These are phyloP conservation scores for Pseudois nayaur DNA, from an alignment of 2,113 vertebrate species.

Conservation along the genomic window DNA sequence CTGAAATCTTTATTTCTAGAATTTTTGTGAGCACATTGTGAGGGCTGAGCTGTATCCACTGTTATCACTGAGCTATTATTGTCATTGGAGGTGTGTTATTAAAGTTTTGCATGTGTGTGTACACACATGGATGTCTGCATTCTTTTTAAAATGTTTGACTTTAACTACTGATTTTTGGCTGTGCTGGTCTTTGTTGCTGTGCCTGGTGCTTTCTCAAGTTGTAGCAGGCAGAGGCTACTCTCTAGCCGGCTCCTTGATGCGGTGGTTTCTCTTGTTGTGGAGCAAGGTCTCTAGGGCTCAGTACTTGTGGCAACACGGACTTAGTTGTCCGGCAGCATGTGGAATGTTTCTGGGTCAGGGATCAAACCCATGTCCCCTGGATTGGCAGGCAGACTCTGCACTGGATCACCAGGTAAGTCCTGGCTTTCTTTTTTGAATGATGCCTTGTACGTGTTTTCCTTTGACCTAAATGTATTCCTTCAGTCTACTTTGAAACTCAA, in stretches of 20 bases:
- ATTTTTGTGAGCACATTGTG: conserved; percentile 24
- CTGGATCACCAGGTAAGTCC: neutral
- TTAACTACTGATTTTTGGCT: neutral
- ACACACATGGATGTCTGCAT: neutral
- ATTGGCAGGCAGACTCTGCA: neutral
- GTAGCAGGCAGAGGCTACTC: neutral
- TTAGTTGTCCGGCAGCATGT: neutral
- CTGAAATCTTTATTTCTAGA: conserved; percentile 53
- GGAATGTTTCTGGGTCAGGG: neutral
- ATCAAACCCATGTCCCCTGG: neutral
- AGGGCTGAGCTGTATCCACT: conserved; percentile 45
- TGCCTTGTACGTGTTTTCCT: neutral
- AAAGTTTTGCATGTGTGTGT: neutral
- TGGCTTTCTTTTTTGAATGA: neutral
- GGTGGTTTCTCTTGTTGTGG: neutral
- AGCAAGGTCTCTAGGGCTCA: neutral
- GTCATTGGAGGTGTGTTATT: neutral
- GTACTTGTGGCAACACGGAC: neutral
- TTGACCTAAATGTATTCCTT: conserved; percentile 1
- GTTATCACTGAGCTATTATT: neutral
- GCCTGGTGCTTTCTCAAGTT: neutral
- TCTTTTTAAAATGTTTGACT: neutral
- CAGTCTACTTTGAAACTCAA: conserved; percentile 11
- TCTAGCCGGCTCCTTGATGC: neutral
- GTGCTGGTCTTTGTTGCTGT: neutral